A percentile compares a stretch with the other conserved stretches of the same genome.
phyloP scores from a whole-genome alignment of 1,140 invertebrate genomes.

The Philotrypesis tridentata region DNA sequence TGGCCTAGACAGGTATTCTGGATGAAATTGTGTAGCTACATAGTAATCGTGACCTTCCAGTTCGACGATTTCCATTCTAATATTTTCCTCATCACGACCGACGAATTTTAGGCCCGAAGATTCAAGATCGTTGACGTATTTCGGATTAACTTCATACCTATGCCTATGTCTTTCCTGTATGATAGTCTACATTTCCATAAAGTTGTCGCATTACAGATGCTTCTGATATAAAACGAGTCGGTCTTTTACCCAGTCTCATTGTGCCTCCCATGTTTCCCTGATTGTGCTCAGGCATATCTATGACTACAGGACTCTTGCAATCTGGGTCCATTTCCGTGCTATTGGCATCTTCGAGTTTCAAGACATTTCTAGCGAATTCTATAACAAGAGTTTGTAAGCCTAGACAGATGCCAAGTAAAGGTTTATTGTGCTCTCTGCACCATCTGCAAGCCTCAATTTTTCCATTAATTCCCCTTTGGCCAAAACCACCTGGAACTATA shows the following conservation, averaged over 20 bases:
- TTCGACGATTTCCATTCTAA: conserved; percentile 90
- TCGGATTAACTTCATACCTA: conserved; percentile 95
- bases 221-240: conserved; percentile 83
- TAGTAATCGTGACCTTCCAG: conserved; percentile 90
- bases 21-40: conserved; percentile 97
- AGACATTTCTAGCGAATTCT: conserved; percentile 94
- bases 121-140: conserved; percentile 87
- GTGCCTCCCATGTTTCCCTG: conserved; percentile 95
- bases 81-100: conserved; percentile 80
- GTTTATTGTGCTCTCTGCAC: conserved; percentile 92
- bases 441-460: conserved; percentile 96
- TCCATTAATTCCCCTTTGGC: conserved; percentile 95
- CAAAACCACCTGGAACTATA: conserved; percentile 98
- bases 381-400: conserved; percentile 98
- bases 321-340: conserved; percentile 89
- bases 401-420: conserved; percentile 96
- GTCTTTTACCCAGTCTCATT: conserved; percentile 95
- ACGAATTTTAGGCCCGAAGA: conserved; percentile 92
- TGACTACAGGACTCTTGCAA: conserved; percentile 87
- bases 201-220: conserved; percentile 82
- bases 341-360: conserved; percentile 86
- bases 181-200: conserved; percentile 86
- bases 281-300: conserved; percentile 99
- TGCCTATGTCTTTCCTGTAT: conserved; percentile 98
- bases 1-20: conserved; percentile 96